Percentiles rank a stretch among this genome's conserved stretches.
These are phyloP conservation scores for Xanthia togata DNA, from an alignment of 2,888 invertebrate species.

Conservation along the genomic window DNA sequence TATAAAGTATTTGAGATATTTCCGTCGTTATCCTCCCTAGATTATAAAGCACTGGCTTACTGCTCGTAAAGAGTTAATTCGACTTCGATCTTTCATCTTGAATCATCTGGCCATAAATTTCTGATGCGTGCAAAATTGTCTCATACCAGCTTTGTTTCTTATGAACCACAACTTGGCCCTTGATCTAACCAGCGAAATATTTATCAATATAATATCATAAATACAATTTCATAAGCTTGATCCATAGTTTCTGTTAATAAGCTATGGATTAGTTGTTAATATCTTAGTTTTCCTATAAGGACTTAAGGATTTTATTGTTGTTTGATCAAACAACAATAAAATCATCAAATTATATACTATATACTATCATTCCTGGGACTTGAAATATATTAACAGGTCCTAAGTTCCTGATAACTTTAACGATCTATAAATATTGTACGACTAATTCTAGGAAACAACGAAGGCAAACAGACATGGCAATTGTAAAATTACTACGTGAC, in stretches of 20 bases:
- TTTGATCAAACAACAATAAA: not conserved
- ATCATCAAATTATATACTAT: not conserved
- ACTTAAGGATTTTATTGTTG: too few species aligned
- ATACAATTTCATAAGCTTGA: not conserved
- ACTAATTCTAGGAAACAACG: constrained; percentile 48
- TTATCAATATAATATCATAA: too few species aligned
- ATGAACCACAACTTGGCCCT: not conserved
- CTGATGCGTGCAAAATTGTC: constrained; percentile 40
- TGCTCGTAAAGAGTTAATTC: constrained; percentile 43
- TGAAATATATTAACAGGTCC: not conserved
- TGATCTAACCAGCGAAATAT: constrained; percentile 1
- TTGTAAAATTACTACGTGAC: constrained; percentile 57
- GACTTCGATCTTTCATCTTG: constrained; percentile 37
- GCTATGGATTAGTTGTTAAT: not conserved
- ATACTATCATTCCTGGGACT: not conserved
- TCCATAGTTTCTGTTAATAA: not conserved
- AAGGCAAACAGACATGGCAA: constrained; percentile 44
- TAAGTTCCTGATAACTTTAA: constrained; percentile 25
- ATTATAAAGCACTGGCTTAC: constrained; percentile 35
- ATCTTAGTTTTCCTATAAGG: not conserved
- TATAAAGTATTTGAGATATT: constrained; percentile 56
- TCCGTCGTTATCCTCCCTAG: constrained; percentile 38
- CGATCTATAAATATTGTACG: constrained; percentile 37
- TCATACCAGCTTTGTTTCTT: constrained; percentile 26
- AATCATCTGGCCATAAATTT: constrained; percentile 39